These are phyloP conservation scores for Lasiurus cinereus DNA, from an alignment of 2,113 vertebrate genomes.

Conservation along the genomic window DNA sequence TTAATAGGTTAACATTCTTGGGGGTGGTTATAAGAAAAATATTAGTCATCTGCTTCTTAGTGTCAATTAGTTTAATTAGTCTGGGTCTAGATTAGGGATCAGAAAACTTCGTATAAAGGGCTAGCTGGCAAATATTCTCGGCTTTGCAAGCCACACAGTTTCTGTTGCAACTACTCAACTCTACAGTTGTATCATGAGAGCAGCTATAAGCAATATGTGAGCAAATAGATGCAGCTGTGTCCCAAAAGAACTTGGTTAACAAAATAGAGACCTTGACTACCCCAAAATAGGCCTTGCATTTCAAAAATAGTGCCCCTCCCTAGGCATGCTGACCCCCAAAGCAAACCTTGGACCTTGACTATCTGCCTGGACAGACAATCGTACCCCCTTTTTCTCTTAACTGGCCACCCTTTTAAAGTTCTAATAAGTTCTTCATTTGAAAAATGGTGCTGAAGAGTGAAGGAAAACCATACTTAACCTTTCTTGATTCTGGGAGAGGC, in stretches of 20 bases:
- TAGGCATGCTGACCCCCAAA: neutral
- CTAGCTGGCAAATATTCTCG: slow-evolving; percentile 4
- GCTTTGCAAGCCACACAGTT: neutral
- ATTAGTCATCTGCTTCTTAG: neutral
- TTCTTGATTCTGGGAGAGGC: neutral
- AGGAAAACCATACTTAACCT: neutral
- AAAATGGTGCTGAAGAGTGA: neutral
- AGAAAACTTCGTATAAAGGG: neutral
- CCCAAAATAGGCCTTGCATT: neutral
- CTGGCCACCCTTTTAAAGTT: neutral
- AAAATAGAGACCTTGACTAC: neutral
- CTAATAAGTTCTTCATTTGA: neutral
- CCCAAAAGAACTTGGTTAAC: neutral
- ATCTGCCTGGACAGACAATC: neutral
- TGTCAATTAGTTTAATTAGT: neutral
- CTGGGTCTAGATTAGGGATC: neutral
- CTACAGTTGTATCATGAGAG: neutral
- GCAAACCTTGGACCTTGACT: neutral
- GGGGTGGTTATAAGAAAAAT: neutral
- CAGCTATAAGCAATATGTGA: neutral
- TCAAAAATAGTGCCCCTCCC: neutral
- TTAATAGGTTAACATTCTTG: neutral
- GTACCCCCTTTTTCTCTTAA: neutral
- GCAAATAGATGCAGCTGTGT: neutral
- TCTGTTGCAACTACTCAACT: neutral